Evolutionary conservation across 2,797 vertebrate species (phyloP), one percentile per base, ranked within the genome.

Genomic region (Notolepis coatsorum): DNA sequence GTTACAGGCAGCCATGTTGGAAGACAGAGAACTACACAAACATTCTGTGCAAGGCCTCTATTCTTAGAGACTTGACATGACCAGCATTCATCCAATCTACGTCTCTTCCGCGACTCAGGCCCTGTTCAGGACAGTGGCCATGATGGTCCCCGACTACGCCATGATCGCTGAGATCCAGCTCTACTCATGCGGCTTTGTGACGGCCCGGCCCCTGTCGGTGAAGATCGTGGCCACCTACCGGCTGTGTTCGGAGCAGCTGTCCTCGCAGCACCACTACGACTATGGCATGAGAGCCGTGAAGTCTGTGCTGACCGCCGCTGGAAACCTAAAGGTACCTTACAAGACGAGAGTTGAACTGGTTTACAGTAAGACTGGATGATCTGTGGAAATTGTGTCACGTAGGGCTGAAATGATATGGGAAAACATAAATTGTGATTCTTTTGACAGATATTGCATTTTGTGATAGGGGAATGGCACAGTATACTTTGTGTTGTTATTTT

Each of bases 121-220:
- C 65, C 91, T 97, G 56, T 98, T 97, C 71, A 90, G 95, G 60
- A 96, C 95, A 0, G 96, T 97, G 23, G 96, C 96, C 2, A 96
- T 97, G 96, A 97, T 97, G 96, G 95, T 98, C 10, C 96, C 96
- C 0, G 96, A 97, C 81, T 97, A 97, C 0, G 95, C 94, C 28
- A 94, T 97, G 94, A 97, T 97, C 10, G 95, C 95, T 0, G 96
- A 97, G 84, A 97, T 97, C 1, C 94, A 96, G 65, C 91, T 97
- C 5, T 98, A 96, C 83, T 97, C 95, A 0, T 96, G 93, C 12
- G 95, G 96, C 2, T 97, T 97, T 79, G 94, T 97, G 52, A 95
- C 89, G 4, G 95, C 96, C 0, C 92, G 95, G 13, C 95, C 95
- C 0, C 89, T 97, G 1, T 96, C 95, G 0, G 91, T 96, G 70